These are phyloP conservation scores for Ptychodera flava DNA, from an alignment of 35 echinoderm and acorn worm genomes.

Conservation along the genomic window DNA sequence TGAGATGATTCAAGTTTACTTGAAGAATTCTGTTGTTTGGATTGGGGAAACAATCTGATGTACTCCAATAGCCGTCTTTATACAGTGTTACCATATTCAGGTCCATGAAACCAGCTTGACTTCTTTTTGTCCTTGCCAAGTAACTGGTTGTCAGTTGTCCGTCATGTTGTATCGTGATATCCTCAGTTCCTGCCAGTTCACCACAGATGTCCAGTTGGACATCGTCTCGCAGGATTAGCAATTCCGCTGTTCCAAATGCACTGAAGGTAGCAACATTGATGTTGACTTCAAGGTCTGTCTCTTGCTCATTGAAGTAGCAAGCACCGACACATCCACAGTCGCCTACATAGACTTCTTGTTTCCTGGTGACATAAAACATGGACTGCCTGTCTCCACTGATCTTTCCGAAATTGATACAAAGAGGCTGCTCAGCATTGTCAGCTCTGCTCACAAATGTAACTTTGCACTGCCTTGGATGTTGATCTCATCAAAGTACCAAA, in stretches of 20 bases:
- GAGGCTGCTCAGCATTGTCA: background rate
- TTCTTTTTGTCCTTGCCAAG: constrained; percentile 23
- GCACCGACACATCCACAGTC: constrained; percentile 46
- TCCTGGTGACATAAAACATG: background rate
- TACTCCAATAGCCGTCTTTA: constrained; percentile 28
- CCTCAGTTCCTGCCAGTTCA: constrained; percentile 33
- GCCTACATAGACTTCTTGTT: constrained; percentile 17
- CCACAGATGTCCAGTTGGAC: constrained; percentile 69
- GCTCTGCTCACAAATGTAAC: background rate
- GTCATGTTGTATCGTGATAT: constrained; percentile 33
- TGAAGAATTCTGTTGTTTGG: background rate
- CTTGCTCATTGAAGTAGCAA: constrained; percentile 11
- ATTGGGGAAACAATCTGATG: constrained; percentile 22
- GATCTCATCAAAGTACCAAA: background rate
- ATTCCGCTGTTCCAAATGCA: constrained; percentile 24
- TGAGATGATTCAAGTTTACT: background rate
- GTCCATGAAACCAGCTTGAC: constrained; percentile 11
- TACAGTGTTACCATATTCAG: constrained; percentile 35
- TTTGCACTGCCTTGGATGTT: background rate
- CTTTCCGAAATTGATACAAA: background rate
- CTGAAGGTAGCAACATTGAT: constrained; percentile 16
- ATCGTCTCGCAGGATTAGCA: constrained; percentile 32
- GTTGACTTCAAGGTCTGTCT: constrained; percentile 33
- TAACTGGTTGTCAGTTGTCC: constrained; percentile 51
- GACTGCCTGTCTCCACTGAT: background rate